Conservation (phyloP, 1,140 invertebrate species). For the Holotrichia oblita region DNA sequence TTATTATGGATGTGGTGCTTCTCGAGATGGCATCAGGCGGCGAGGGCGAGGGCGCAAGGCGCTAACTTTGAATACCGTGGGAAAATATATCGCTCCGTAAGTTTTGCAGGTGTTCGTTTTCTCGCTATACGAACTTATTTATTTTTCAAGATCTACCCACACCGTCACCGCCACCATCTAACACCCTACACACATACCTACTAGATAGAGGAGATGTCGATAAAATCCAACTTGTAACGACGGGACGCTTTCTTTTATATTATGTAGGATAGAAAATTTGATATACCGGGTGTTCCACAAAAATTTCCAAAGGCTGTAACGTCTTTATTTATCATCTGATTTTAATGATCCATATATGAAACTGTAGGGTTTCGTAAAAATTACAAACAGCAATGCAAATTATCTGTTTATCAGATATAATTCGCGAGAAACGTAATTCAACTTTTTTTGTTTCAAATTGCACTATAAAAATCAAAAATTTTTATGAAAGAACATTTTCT, state of each 20-base stretch:
- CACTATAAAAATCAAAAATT: too few relatives aligned
- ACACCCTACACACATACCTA: not conserved
- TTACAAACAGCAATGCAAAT: too few relatives aligned
- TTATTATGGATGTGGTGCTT: not conserved
- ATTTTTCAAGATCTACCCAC: conserved; percentile 6
- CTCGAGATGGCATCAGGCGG: not conserved
- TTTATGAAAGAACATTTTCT: too few relatives aligned
- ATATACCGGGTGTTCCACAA: too few relatives aligned
- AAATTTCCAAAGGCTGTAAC: too few relatives aligned
- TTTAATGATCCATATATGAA: too few relatives aligned
- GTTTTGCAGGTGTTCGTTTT: conserved; percentile 2
- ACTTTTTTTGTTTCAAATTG: too few relatives aligned
- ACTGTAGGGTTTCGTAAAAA: too few relatives aligned
- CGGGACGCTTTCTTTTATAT: not conserved
- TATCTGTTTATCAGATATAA: too few relatives aligned
- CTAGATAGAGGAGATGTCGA: not conserved
- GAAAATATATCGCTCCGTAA: conserved; percentile 9
- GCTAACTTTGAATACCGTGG: conserved; percentile 6
- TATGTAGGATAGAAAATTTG: too few relatives aligned
- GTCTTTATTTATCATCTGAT: too few relatives aligned
- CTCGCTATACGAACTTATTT: not conserved
- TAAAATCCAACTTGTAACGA: not conserved
- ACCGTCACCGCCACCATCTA: not conserved
- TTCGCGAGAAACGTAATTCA: too few relatives aligned
- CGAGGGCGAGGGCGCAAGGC: not conserved